A percentile compares a stretch with the other conserved stretches of the same genome.
Conservation (phyloP, 2,113 vertebrate species). For the Petaurus breviceps region DNA sequence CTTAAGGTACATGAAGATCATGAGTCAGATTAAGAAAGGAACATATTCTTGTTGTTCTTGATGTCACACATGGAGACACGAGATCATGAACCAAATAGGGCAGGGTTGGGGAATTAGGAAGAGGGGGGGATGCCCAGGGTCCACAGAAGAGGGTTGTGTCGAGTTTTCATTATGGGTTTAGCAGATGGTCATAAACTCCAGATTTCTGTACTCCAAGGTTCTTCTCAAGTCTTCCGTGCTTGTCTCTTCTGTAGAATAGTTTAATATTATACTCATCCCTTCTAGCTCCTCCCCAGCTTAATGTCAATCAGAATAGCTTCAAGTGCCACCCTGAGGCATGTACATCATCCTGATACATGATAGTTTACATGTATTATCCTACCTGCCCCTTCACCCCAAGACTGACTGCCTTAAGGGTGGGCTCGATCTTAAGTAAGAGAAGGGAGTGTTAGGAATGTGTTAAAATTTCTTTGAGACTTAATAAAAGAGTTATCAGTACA, state of each 20-base stretch:
- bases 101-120: not conserved
- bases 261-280: not conserved
- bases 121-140: not conserved
- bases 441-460: not conserved
- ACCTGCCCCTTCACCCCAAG: not conserved
- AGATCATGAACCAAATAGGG: not conserved
- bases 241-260: not conserved
- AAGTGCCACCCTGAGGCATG: not conserved
- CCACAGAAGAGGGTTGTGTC: not conserved
- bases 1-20: not conserved
- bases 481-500: not conserved
- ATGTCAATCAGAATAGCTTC: not conserved
- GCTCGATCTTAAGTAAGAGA: not conserved
- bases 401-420: not conserved
- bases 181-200: not conserved
- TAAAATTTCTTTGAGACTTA: not conserved
- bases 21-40: not conserved
- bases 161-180: not conserved
- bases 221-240: not conserved
- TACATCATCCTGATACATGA: not conserved
- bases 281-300: not conserved
- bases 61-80: not conserved
- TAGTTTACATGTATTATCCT: not conserved
- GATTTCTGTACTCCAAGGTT: not conserved
- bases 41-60: not conserved